These are phyloP conservation scores for Cacoxenus indagator DNA, from an alignment of 2,888 invertebrate species.

Conservation along the genomic window DNA sequence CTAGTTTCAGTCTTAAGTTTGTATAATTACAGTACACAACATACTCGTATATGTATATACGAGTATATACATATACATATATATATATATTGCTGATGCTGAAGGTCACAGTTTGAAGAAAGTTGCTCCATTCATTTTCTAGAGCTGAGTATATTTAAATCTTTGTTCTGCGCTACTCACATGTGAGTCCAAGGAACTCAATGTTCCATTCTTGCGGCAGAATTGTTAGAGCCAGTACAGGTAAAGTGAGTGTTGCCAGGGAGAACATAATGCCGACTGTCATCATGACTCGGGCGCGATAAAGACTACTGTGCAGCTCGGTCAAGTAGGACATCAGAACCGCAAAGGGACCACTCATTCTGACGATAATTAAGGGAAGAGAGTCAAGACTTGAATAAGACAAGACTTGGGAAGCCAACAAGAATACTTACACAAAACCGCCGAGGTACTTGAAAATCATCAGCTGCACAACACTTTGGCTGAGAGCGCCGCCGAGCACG, in stretches of 20 bases:
- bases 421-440: constrained; percentile 68
- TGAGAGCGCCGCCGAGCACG: constrained; percentile 75
- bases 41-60: no score
- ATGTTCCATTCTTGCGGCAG: constrained; percentile 76
- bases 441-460: constrained; percentile 79
- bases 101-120: no score
- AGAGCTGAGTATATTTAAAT: no score
- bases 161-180: constrained; percentile 45
- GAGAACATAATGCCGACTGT: constrained; percentile 79
- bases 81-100: no score
- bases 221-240: constrained; percentile 80
- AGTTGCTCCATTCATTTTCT: no score
- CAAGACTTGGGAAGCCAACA: neutral
- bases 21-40: no score
- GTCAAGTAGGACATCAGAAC: constrained; percentile 80
- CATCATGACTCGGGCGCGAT: constrained; percentile 77
- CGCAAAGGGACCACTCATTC: constrained; percentile 81
- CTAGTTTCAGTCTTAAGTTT: no score
- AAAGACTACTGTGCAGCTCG: constrained; percentile 79
- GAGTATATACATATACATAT: no score
- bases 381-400: neutral
- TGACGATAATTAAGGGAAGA: constrained; percentile 54
- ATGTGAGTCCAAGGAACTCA: constrained; percentile 66
- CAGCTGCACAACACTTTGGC: constrained; percentile 77
- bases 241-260: constrained; percentile 76